A percentile compares a stretch with the other conserved stretches of the same genome.
phyloP scores from a whole-genome alignment of 2,888 invertebrate genomes.

The Geotrupes spiniger region DNA sequence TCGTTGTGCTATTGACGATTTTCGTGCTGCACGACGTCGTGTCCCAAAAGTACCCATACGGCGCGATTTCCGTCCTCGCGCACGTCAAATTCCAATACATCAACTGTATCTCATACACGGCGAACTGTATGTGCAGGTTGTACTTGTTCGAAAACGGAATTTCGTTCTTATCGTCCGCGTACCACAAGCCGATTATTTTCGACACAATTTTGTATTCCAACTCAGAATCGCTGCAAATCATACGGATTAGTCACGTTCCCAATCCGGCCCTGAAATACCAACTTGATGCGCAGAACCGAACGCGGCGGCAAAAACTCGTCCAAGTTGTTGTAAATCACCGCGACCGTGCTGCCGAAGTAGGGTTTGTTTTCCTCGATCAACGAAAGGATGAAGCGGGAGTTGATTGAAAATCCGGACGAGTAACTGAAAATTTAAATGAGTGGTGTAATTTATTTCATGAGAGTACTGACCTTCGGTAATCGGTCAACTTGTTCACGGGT shows the following conservation, averaged over 20 bases:
- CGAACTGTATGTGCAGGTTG: conserved; percentile 48
- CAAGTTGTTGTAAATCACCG: conserved; percentile 62
- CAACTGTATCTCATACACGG: conserved; percentile 40
- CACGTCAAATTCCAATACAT: conserved; percentile 52
- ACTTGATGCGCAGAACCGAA: conserved; percentile 61
- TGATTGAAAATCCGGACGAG: conserved; percentile 3
- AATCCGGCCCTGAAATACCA: conserved; percentile 41
- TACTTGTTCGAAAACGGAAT: conserved; percentile 47
- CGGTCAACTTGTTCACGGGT: conserved; percentile 18
- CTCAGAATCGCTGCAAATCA: conserved; percentile 57
- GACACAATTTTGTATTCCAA: conserved; percentile 64
- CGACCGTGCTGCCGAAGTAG: conserved; percentile 30
- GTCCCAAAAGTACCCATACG: conserved; percentile 59
- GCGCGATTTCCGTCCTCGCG: conserved; percentile 51
- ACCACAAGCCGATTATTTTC: conserved; percentile 51
- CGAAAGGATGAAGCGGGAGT: conserved; percentile 9
- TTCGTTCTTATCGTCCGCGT: conserved; percentile 34
- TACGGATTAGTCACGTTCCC: too few species aligned
- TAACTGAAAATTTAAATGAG: conserved; percentile 8
- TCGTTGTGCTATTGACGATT: conserved; percentile 51
- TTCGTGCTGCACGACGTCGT: conserved; percentile 57
- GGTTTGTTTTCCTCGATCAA: conserved; percentile 14
- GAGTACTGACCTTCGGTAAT: conserved; percentile 12
- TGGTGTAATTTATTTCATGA: too few species aligned
- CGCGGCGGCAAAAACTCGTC: conserved; percentile 60